phyloP scores from a whole-genome alignment of 1,140 invertebrate species.

The Calosoma granatense region DNA sequence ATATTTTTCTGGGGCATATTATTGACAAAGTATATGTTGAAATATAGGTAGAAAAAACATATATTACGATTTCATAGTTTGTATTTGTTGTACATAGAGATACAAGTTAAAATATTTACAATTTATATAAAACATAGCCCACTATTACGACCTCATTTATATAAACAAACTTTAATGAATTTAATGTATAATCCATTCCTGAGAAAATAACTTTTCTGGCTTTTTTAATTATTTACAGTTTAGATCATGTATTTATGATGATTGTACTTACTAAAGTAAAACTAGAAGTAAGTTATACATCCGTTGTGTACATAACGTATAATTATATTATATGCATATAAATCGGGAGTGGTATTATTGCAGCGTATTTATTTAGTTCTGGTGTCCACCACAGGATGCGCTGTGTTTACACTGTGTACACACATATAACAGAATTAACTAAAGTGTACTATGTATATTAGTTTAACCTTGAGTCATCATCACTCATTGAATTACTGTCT shows the following conservation, averaged over 20 bases:
- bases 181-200: constrained; percentile 5
- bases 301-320: background rate
- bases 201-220: constrained; percentile 2
- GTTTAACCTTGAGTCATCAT: too few relatives aligned
- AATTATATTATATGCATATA: too few relatives aligned
- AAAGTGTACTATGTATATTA: too few relatives aligned
- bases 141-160: background rate
- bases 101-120: constrained; percentile 9
- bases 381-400: too few relatives aligned
- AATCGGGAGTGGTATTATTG: background rate
- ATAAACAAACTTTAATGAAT: background rate
- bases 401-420: too few relatives aligned
- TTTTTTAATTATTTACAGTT: constrained; percentile 1
- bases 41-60: background rate
- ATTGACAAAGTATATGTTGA: background rate
- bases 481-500: too few relatives aligned
- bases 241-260: too few relatives aligned
- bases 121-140: background rate
- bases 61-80: background rate
- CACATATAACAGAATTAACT: too few relatives aligned
- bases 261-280: constrained; percentile 1
- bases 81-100: constrained; percentile 6
- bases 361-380: background rate
- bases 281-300: background rate
- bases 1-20: too few relatives aligned